Base-by-base conservation (phyloP, 2,113 vertebrate species). In the Antigone vipio region DNA sequence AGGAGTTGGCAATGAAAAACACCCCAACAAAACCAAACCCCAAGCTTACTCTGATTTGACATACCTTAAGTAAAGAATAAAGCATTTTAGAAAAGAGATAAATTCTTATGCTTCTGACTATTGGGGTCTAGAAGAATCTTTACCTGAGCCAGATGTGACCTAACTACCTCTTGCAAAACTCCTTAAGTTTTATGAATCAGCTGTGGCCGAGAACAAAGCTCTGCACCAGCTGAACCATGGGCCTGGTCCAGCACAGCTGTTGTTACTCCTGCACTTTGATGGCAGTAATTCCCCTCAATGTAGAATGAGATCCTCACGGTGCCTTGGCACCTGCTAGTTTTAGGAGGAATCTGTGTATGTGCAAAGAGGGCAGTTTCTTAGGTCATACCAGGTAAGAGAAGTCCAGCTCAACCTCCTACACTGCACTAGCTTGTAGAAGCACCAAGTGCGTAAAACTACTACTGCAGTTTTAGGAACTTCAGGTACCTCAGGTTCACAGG, bases 281-380 rank as follows among this genome's bases (percentile, higher is more conserved):
- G 1, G n/a, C 71, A 79, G 35, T 15, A 52, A n/a, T 64, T 73
- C 15, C 32, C n/a, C 56, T 5, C 2, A 52, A 45, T 19, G 32
- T 1, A 58, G 29, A 85, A 64, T 1, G 11, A 9, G 19, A 30
- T 50, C 60, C 34, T 66, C 0, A 0, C 0, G 2, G 27, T 11
- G 3, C 30, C 52, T 68, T 44, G 74, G 38, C 27, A 23, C 42
- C 24, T 47, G 2, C 45, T 29, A 35, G 47, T 52, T 55, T 49
- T 58, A 44, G 38, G 4, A 47, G 52, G 20, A 93, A 68, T 29
- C 5, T 18, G 45, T 15, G 4, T 26, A 10, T 13, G 11, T 72
- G n/a, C 30, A 40, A 35, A 64, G 34, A 72, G n/a, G 40, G 38
- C 18, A 4, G 30, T 59, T 89, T 76, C 38, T 44, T 27, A 29